phyloP scores from a whole-genome alignment of 2,113 vertebrate genomes.

The Falcunculus frontatus region DNA sequence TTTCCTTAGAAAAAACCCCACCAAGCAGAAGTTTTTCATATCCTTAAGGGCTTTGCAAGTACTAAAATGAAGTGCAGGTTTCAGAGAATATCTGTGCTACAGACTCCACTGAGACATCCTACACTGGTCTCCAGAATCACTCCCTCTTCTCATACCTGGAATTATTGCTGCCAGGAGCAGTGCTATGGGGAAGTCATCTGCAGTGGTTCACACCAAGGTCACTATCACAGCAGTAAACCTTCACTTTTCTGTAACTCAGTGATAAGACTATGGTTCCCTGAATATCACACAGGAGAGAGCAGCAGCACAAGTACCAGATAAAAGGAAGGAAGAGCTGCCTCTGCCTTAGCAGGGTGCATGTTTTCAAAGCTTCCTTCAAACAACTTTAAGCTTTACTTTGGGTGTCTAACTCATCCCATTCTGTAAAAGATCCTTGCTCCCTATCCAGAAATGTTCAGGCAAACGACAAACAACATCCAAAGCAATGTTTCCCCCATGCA shows the following conservation, averaged over 20 bases:
- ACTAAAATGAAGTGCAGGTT: not conserved
- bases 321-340: not conserved
- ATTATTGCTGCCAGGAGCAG: not conserved
- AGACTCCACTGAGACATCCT: not conserved
- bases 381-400: not conserved
- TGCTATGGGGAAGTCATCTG: not conserved
- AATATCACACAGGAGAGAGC: not conserved
- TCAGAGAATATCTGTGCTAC: not conserved
- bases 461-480: not conserved
- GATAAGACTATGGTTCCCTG: not conserved
- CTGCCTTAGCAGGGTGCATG: not conserved
- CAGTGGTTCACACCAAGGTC: not conserved
- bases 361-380: not conserved
- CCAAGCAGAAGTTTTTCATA: not conserved
- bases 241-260: not conserved
- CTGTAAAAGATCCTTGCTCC: not conserved
- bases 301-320: not conserved
- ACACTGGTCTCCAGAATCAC: accelerated
- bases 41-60: not conserved
- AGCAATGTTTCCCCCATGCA: not conserved
- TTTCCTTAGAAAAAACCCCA: not conserved
- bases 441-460: not conserved
- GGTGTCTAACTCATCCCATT: not conserved
- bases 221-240: not conserved
- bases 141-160: not conserved